A percentile compares a stretch with the other conserved stretches of the same genome.
phyloP scores from a whole-genome alignment of 2,797 vertebrate genomes.

The Otolemur crassicaudatus region DNA sequence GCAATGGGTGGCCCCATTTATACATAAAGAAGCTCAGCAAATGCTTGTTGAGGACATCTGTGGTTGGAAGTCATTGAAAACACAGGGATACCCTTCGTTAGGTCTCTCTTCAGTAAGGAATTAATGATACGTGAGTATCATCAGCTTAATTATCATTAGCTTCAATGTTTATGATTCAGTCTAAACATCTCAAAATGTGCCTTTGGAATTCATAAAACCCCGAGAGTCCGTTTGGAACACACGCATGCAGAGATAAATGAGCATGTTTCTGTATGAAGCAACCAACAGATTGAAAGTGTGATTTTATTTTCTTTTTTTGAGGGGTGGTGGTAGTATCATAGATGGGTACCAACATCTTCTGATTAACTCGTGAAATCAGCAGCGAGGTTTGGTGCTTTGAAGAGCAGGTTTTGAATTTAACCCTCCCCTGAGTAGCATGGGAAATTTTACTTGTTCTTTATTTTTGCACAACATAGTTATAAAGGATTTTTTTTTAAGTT shows the following conservation, averaged over 20 bases:
- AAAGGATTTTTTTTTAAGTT: background rate
- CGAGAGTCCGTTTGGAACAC: background rate
- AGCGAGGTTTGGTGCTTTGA: background rate
- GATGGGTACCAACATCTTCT: background rate
- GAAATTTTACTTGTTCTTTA: background rate
- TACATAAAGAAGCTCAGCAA: background rate
- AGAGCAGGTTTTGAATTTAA: slow-evolving; percentile 22
- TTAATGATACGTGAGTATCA: background rate
- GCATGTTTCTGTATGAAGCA: background rate
- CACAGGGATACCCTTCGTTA: background rate
- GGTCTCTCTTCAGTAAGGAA: background rate
- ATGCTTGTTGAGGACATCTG: background rate
- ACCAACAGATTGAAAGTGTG: background rate
- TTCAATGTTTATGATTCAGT: background rate
- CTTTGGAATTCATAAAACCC: slow-evolving; percentile 24
- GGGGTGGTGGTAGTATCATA: background rate
- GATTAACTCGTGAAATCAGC: background rate
- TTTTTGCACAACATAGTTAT: slow-evolving; percentile 2
- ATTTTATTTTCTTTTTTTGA: background rate
- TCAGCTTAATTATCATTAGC: background rate
- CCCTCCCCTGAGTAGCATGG: background rate
- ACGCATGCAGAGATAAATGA: background rate
- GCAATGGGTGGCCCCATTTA: background rate
- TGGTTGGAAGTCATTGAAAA: background rate
- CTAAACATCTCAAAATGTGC: background rate